Evolutionary conservation across 2,888 invertebrate species (phyloP), one percentile per base, ranked within the genome.

Genomic region (Muschampia plurimacula): DNA sequence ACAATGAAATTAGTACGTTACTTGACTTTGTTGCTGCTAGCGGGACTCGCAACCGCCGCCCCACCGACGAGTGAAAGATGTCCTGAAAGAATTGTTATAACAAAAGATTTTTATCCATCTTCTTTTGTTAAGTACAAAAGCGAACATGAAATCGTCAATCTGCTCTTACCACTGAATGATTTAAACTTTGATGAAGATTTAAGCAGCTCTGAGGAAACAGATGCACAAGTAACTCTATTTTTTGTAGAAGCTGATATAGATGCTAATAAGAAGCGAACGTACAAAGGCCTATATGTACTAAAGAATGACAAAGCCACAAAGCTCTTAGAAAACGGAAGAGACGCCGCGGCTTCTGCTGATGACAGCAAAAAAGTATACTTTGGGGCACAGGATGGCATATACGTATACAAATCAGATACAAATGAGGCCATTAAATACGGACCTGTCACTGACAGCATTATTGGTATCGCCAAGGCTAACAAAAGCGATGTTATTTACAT

Each of bases 131-230:
- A 76, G 13, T 77, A 79, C 62, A 72, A 67, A 10, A 74, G 75
- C 9, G 66, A 77, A 28, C 78, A 82, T 69, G 80, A 82, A 13
- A 81, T 81, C 5, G 77, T 81, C 8, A 79, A 73, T 4, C 41
- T 83, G 1, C 7, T 78, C 2, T 74, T 80, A 7, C 82, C 82
- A 6, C 3, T 79, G 0, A 83, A 81, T 64, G 72, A 74, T 0
- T 36, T 80, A 0, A 82, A 82, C 65, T 79, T 77, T 59, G 76
- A 76, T 3, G 74, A 74, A 49, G 10, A 49, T 12, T 8, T 10
- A 0, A 72, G 68, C 0, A 36, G 46, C 4, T 66, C 70, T 8
- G 76, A 74, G 8, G 63, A 69, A 36, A 76, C 77, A 36, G 60
- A 60, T n/a, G 2, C 36, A 36, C n/a, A 60, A 39, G n/a, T 60